Conservation (phyloP, 2,797 vertebrate species). For the Myotis daubentonii region DNA sequence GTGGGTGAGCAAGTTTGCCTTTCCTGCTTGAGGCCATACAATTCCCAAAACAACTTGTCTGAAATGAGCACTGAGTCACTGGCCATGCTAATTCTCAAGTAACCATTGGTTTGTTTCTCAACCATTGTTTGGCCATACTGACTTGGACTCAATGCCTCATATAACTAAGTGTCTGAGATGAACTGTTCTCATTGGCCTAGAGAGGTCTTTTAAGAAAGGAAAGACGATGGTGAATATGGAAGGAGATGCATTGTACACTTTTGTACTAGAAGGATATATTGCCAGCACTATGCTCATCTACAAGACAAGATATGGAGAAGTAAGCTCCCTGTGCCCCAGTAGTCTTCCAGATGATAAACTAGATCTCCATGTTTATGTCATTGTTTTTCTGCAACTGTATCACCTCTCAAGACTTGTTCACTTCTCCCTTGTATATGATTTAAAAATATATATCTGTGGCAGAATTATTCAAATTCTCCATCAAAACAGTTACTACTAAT, state of each 20-base stretch:
- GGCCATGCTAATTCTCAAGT: conserved; percentile 59
- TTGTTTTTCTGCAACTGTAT: not conserved
- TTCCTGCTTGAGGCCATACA: conserved; percentile 45
- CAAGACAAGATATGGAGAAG: not conserved
- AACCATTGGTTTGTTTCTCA: conserved; percentile 63
- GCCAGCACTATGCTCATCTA: not conserved
- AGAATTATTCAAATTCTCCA: not conserved
- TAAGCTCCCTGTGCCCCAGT: not conserved
- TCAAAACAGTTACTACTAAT: conserved; percentile 16
- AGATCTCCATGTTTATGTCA: not conserved
- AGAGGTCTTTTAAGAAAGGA: not conserved
- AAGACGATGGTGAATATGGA: not conserved
- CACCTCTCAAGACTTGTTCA: not conserved
- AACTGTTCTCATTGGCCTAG: not conserved
- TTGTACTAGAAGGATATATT: not conserved
- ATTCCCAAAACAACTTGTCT: conserved; percentile 70
- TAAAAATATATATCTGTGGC: not conserved
- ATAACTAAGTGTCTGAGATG: conserved; percentile 25
- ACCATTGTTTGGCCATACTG: conserved; percentile 41
- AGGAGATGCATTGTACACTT: not conserved
- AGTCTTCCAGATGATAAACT: not conserved
- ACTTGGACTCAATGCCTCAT: conserved; percentile 48
- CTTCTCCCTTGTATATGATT: not conserved
- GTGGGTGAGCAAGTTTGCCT: conserved; percentile 55
- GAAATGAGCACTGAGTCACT: conserved; percentile 69